Evolutionary conservation across 1,140 invertebrate species (phyloP), one percentile per base, ranked within the genome.

Genomic region (Bombus haemorrhoidalis): DNA sequence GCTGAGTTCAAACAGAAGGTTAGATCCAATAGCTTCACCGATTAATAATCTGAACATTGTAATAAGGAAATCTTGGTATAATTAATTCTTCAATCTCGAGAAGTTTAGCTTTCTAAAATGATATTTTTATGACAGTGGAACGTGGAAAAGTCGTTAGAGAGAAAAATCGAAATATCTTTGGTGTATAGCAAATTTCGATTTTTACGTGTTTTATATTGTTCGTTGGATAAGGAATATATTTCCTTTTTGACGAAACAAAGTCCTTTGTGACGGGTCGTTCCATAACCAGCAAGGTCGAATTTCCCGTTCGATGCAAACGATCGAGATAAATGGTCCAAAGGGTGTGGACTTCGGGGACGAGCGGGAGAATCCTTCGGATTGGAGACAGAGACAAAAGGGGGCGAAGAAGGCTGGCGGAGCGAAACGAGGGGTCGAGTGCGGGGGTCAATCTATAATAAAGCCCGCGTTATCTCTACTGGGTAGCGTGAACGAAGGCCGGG

Each of bases 401-500:
- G 71, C 75, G 85, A 73, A 87, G 75, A 66, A 86, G 77, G 86
- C 37, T 73, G 79, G 86, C 78, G 88, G 39, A 41, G 82, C 83
- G 87, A 88, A 85, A 86, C 87, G 89, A 86, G 89, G 91, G 92
- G 92, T 93, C 92, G 93, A 94, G 93, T 92, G 89, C 71, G 92
- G 92, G 91, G 94, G 94, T 94, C 94, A 94, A 95, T 95, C 94
- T 95, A 95, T 94, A 94, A 95, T 95, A 94, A 94, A 94, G 93
- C 93, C 91, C 89, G 91, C 91, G 90, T 93, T 94, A 94, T 95
- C 93, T 94, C 89, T 82, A 78, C 68, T 86, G 90, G 87, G 87
- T 94, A 93, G 94, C 93, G 93, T 92, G 92, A 94, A 94, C 92
- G 91, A 92, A 93, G 91, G 85, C 85, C 87, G 66, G 86, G 83